A percentile compares a stretch with the other conserved stretches of the same genome.
These are phyloP conservation scores for Calameuta idolon DNA, from an alignment of 2,888 invertebrate species.

Conservation along the genomic window DNA sequence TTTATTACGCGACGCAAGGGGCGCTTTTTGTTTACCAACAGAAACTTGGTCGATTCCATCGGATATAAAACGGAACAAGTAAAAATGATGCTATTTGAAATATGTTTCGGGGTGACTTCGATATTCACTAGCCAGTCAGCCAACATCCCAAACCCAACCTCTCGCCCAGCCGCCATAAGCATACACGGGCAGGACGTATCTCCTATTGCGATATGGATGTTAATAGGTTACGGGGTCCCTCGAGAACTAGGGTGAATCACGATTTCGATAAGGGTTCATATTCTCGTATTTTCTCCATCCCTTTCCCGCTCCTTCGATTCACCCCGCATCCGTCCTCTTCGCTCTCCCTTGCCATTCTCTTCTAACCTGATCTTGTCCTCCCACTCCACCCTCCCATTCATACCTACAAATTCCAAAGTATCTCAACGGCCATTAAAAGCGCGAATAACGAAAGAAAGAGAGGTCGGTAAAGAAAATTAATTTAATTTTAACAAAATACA, in stretches of 20 bases:
- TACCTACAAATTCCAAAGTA: neutral
- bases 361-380: constrained; percentile 13
- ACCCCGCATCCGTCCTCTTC: constrained; percentile 6
- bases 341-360: constrained; percentile 7
- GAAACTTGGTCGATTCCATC: neutral
- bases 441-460: neutral
- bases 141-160: neutral
- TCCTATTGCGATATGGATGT: constrained; percentile 64
- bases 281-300: constrained; percentile 35
- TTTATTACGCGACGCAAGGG: neutral
- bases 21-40: neutral
- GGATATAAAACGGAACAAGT: neutral
- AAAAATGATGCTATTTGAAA: neutral
- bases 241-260: constrained; percentile 60
- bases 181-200: constrained; percentile 44
- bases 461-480: neutral
- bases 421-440: neutral
- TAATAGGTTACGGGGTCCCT: constrained; percentile 64
- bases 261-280: constrained; percentile 62
- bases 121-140: neutral
- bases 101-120: neutral
- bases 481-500: neutral
- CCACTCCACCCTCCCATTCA: constrained; percentile 12
- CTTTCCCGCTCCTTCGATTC: constrained; percentile 21
- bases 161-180: neutral